These are phyloP conservation scores for Zygaena filipendulae DNA, from an alignment of 2,888 invertebrate genomes.

Conservation along the genomic window DNA sequence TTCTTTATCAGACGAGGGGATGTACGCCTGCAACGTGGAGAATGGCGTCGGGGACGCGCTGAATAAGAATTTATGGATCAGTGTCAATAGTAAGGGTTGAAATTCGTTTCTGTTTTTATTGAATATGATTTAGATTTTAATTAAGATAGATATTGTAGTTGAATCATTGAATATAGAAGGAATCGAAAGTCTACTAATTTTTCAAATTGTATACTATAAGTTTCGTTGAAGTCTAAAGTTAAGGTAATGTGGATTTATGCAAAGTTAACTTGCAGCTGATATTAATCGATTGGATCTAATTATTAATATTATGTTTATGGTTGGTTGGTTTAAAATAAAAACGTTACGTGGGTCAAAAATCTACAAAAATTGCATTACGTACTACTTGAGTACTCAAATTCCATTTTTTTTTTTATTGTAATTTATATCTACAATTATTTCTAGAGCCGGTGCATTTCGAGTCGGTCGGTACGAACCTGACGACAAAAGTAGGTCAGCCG, in stretches of 20 bases:
- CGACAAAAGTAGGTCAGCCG: conserved; percentile 79
- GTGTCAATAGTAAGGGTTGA: conserved; percentile 54
- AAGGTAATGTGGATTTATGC: background rate
- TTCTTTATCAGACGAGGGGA: conserved; percentile 52
- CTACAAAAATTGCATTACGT: too few relatives aligned
- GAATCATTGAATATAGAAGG: too few relatives aligned
- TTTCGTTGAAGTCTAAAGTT: too few relatives aligned
- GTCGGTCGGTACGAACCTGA: conserved; percentile 76
- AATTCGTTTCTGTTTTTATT: too few relatives aligned
- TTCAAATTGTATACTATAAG: conserved; percentile 2
- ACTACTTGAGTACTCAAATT: too few relatives aligned
- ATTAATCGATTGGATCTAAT: too few relatives aligned
- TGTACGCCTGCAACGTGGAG: conserved; percentile 60
- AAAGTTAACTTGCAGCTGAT: background rate
- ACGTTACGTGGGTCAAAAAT: too few relatives aligned
- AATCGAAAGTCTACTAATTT: too few relatives aligned
- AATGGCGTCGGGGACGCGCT: conserved; percentile 56
- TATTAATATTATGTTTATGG: too few relatives aligned
- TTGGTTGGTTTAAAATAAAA: too few relatives aligned
- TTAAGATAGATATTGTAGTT: background rate
- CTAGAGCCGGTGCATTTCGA: conserved; percentile 84
- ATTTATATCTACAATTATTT: too few relatives aligned
- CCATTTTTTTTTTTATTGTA: too few relatives aligned
- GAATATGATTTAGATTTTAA: background rate
- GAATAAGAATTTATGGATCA: conserved; percentile 57